Base-by-base conservation (phyloP, 2,797 vertebrate species). In the Buphagus erythrorhynchus region DNA sequence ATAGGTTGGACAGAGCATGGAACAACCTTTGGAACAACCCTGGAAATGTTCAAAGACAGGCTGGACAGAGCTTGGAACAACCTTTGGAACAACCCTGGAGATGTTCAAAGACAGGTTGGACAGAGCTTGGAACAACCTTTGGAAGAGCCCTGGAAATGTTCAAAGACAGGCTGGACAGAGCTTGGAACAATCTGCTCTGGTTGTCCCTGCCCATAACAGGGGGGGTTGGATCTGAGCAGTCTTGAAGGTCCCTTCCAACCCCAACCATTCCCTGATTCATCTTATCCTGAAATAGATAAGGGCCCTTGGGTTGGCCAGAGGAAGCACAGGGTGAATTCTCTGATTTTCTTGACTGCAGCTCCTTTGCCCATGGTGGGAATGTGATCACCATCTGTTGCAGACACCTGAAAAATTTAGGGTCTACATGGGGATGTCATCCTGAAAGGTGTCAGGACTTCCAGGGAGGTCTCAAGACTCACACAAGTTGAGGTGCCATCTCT, bases 151-250 rank as follows among this genome's bases (percentile, higher is more conserved):
- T 46, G 45, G 45, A 46, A 46, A 46, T 46, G 22, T 46, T 46
- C 22, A 46, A 45, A 21, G 45, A 46, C 21, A 24, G 22, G 45
- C 24, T 46, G 45, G 45, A 46, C 45, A 46, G 45, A 46, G 22
- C 45, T 46, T 46, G 45, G 46, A 49, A 16, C 25, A 49, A 49
- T 9, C 48, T n/a, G 40, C 6, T 13, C 13, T 46, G 40, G 33
- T 29, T 46, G 16, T 52, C 19, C 16, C 29, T 29, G 35, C 15
- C 35, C 33, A 31, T 40, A 35, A 13, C 35, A 63, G 8, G 2
- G 18, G 2, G 6, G 1, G 0, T 5, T 61, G 13, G 10, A 68
- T 10, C 2, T 10, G 6, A 9, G 6, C 4, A 21, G 5, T 13
- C 33, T 26, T 31, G 2, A 33, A 35, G 11, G 10, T 46, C 14